Percentiles rank a stretch among this genome's conserved stretches.
Evolutionary conservation across 1,140 invertebrate species (phyloP).

Genomic region (Drosophila seguyi): DNA sequence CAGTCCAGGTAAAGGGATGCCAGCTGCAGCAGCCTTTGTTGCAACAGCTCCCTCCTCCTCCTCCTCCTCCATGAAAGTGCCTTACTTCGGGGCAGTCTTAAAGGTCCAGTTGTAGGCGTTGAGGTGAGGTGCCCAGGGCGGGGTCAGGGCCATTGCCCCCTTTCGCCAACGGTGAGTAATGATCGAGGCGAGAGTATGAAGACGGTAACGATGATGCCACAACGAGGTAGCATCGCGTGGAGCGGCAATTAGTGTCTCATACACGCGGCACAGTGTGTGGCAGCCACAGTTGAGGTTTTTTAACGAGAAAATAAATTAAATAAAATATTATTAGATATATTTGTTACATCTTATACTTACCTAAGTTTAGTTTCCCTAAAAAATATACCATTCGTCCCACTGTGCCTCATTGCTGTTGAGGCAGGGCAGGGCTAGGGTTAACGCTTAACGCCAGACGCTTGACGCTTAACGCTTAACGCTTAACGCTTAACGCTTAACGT

Average conservation of each 20-base stretch:
- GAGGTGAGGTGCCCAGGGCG: slow-evolving; percentile 7
- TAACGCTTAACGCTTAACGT: slow-evolving; percentile 3
- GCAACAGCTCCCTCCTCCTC: slow-evolving; percentile 18
- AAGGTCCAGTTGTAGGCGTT: not conserved
- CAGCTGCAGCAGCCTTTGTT: slow-evolving; percentile 23
- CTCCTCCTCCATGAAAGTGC: slow-evolving; percentile 1
- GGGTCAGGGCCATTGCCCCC: slow-evolving; percentile 44
- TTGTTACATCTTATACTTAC: too few species aligned
- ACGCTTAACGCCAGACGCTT: too few species aligned
- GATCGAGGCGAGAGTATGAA: not conserved
- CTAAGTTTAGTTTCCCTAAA: not conserved
- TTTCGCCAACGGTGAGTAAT: slow-evolving; percentile 1
- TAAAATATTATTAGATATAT: not conserved
- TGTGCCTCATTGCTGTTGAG: slow-evolving; percentile 1
- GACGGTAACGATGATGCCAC: slow-evolving; percentile 13
- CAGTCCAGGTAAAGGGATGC: slow-evolving; percentile 2
- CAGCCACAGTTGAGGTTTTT: rapidly evolving
- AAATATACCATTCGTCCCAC: not conserved
- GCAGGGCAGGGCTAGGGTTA: slow-evolving; percentile 21
- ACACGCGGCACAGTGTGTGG: slow-evolving; percentile 27
- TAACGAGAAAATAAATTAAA: not conserved
- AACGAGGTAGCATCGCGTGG: slow-evolving; percentile 60
- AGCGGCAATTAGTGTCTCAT: slow-evolving; percentile 73
- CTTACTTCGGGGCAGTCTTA: not conserved
- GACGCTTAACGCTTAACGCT: slow-evolving; percentile 6